phyloP scores from a whole-genome alignment of 1,140 invertebrate species.

The Zaprionus ghesquierei region DNA sequence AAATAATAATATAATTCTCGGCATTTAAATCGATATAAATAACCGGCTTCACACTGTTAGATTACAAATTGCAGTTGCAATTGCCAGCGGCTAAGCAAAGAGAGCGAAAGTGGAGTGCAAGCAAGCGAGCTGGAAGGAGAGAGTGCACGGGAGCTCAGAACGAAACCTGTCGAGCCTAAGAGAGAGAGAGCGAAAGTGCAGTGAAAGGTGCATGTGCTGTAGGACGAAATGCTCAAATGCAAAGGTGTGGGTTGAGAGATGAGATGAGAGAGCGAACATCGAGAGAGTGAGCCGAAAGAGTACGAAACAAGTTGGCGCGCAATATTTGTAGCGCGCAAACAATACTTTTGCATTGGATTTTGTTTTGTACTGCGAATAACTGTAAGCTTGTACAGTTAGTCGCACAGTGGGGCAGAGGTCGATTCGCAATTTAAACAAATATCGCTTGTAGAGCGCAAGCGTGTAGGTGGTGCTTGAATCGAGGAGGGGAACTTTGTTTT shows the following conservation, averaged over 20 bases:
- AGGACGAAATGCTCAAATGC: not conserved
- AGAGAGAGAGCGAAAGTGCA: not conserved
- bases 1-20: not conserved
- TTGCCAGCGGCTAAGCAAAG: not conserved
- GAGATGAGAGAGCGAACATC: not conserved
- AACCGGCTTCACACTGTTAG: slow-evolving; percentile 16
- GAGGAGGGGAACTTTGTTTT: not conserved
- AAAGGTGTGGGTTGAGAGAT: not conserved
- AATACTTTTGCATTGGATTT: slow-evolving; percentile 1
- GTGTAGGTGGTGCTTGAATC: not conserved
- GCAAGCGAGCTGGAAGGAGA: not conserved
- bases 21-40: slow-evolving; percentile 29
- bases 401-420: slow-evolving; percentile 31
- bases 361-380: slow-evolving; percentile 16
- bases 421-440: slow-evolving; percentile 7
- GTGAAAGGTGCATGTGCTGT: not conserved
- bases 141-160: not conserved
- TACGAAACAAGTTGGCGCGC: slow-evolving; percentile 11
- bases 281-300: not conserved
- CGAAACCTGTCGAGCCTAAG: not conserved
- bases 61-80: not conserved
- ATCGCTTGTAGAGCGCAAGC: not conserved
- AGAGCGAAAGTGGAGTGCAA: not conserved
- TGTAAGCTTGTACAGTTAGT: slow-evolving; percentile 43
- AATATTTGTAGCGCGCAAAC: slow-evolving; percentile 12